These are phyloP conservation scores for Tyrophagus putrescentiae DNA, from an alignment of 1,140 invertebrate species.

Conservation along the genomic window DNA sequence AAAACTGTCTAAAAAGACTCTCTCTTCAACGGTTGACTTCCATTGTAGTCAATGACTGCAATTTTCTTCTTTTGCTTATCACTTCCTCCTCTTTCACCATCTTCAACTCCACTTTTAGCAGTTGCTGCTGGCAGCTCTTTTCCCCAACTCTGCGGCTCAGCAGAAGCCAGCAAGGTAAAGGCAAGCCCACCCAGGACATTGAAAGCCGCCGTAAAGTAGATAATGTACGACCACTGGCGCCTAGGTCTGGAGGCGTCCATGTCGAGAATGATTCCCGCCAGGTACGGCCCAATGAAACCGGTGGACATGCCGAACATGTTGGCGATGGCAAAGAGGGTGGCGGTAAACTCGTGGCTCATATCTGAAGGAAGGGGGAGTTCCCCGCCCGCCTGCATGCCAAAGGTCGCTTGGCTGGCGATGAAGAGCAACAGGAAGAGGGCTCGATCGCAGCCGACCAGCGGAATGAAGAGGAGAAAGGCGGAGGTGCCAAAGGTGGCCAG, in stretches of 20 bases:
- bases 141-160: constrained; percentile 20
- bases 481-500: constrained; percentile 23
- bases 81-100: too few species aligned
- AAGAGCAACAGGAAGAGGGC: constrained; percentile 19
- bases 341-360: constrained; percentile 36
- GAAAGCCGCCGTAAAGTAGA: constrained; percentile 20
- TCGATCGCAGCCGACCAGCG: constrained; percentile 23
- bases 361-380: constrained; percentile 39
- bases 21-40: too few species aligned
- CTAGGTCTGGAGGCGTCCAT: background rate
- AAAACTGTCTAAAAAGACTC: too few species aligned
- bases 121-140: too few species aligned
- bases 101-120: too few species aligned
- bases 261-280: constrained; percentile 11
- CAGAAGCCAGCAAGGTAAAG: constrained; percentile 19
- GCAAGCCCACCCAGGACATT: constrained; percentile 8
- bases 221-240: constrained; percentile 18
- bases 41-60: too few species aligned
- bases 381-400: constrained; percentile 25
- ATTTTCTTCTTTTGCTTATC: too few species aligned
- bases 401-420: constrained; percentile 22
- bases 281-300: constrained; percentile 14
- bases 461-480: constrained; percentile 23
- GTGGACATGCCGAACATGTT: constrained; percentile 5
- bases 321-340: constrained; percentile 9